Base-by-base conservation (phyloP, 1,140 invertebrate species). In the Diachasma alloeum region DNA sequence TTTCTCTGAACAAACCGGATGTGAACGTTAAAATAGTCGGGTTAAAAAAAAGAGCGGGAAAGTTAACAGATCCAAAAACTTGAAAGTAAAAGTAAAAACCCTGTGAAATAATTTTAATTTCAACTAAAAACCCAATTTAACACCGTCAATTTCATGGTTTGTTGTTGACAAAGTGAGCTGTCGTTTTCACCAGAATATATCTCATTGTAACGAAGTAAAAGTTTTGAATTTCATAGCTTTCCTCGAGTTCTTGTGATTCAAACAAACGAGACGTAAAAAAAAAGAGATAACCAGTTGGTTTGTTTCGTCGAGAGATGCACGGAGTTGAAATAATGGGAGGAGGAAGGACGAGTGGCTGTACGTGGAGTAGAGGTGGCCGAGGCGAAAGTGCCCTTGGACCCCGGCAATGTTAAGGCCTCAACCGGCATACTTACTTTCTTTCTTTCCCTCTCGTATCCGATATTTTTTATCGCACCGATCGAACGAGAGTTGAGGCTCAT, bases 311-410 rank as follows among this genome's bases (percentile, higher is more conserved):
- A 31, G 6, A 46, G 44, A 46, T n/a, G 9, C 3, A 11, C n/a
- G 4, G 44, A 15, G 10, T 46, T 3, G 17, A 19, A 59, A 59
- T 9, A n/a, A 10, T 10, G 9, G 37, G 42, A 42, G 26, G 19
- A 22, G 63, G 42, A 26, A 19, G 67, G 24, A 63, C 15, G 37
- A 39, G 31, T 6, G 2, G 31, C 6, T 75, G 36, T n/a, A 10
- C 53, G 22, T 19, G 31, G 36, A 37, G 22, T 19, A 15, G 36
- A 37, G 13, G 9, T 68, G 26, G 36, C 48, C 15, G 37, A 26
- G 69, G 69, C 69, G 75, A 76, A 76, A 72, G 75, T 76, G 75
- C 75, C 69, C 69, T 76, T 76, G 69, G 75, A 46, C 39, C 22
- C 31, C 15, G n/a, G n/a, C 66, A 75, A 75, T 75, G 74, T 75